These are phyloP conservation scores for Eupeodes latifasciatus DNA, from an alignment of 2,888 invertebrate species.

Conservation along the genomic window DNA sequence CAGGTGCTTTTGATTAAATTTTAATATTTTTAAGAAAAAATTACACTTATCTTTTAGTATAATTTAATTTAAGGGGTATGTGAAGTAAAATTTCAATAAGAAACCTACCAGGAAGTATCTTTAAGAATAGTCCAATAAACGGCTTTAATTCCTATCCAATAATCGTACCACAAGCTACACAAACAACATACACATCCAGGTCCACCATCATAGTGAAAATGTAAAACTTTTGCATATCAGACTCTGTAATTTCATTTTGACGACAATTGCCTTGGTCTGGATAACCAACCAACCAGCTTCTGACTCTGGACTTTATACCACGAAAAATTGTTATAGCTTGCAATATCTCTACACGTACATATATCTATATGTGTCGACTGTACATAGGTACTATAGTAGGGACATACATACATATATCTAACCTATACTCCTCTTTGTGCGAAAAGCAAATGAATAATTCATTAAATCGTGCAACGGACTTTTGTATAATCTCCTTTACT, in stretches of 20 bases:
- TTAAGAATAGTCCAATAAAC: too few species aligned
- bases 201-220: not conserved
- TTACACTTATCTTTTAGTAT: too few species aligned
- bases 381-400: too few species aligned
- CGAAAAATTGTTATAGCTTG: not conserved
- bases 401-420: not conserved
- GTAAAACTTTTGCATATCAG: slow-evolving; percentile 20
- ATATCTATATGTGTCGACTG: not conserved
- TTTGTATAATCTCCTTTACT: slow-evolving; percentile 57
- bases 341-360: not conserved
- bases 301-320: not conserved
- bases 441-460: slow-evolving; percentile 73
- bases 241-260: slow-evolving; percentile 8
- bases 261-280: slow-evolving; percentile 50
- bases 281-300: not conserved
- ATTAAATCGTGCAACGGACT: slow-evolving; percentile 65
- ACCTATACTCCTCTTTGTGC: slow-evolving; percentile 13
- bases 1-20: too few species aligned
- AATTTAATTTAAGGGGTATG: too few species aligned
- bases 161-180: not conserved
- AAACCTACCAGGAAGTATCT: too few species aligned
- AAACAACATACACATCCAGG: not conserved
- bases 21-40: too few species aligned
- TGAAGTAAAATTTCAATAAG: too few species aligned
- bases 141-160: too few species aligned